Percentiles rank a stretch among this genome's conserved stretches.
These are phyloP conservation scores for Ptilodon capucinus DNA, from an alignment of 2,888 invertebrate species.

Conservation along the genomic window DNA sequence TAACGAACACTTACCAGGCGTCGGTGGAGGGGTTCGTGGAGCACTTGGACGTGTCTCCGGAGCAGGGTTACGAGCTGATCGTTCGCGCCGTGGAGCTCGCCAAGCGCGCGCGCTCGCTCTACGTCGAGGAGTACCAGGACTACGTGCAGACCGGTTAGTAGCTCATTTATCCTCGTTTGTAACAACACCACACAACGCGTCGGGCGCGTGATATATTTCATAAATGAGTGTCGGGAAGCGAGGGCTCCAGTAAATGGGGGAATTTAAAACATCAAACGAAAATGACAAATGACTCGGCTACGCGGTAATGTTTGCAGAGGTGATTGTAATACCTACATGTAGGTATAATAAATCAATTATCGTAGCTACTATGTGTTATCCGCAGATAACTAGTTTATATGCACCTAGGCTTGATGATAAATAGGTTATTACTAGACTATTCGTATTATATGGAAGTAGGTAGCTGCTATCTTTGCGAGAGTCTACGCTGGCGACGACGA, in stretches of 20 bases:
- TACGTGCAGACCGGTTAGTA: slow-evolving; percentile 59
- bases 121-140: slow-evolving; percentile 80
- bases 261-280: slow-evolving; percentile 38
- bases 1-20: slow-evolving; percentile 96
- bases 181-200: slow-evolving; percentile 2
- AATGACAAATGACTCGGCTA: slow-evolving; percentile 36
- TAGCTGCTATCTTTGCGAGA: slow-evolving; percentile 3
- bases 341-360: neutral
- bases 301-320: slow-evolving; percentile 15
- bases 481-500: slow-evolving; percentile 6
- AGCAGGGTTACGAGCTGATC: slow-evolving; percentile 88
- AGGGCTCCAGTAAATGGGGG: slow-evolving; percentile 29
- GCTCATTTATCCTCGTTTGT: neutral
- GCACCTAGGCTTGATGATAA: too few species aligned
- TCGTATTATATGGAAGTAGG: neutral
- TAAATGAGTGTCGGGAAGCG: slow-evolving; percentile 16
- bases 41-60: slow-evolving; percentile 86
- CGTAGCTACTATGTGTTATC: too few species aligned
- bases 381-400: too few species aligned
- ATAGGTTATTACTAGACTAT: neutral
- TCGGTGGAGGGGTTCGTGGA: slow-evolving; percentile 89
- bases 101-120: slow-evolving; percentile 85
- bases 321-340: too few species aligned
- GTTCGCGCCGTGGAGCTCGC: slow-evolving; percentile 89
- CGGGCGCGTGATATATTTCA: slow-evolving; percentile 28